These are phyloP conservation scores for Drosophila auraria DNA, from an alignment of 1,140 invertebrate genomes.

Conservation along the genomic window DNA sequence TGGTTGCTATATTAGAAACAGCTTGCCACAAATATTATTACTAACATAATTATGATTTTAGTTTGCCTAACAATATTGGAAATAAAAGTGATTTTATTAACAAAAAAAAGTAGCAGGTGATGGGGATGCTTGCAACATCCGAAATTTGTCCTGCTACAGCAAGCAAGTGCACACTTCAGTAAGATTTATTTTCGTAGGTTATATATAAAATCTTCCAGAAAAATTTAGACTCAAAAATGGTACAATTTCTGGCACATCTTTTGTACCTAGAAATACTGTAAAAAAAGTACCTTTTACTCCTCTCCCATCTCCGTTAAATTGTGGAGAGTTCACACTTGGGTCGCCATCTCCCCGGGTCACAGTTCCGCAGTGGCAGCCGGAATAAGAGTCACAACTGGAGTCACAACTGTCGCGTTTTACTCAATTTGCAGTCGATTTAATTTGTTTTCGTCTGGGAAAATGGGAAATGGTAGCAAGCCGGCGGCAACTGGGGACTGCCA, in stretches of 20 bases:
- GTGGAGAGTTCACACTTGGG: neutral
- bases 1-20: too few species aligned
- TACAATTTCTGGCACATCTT: neutral
- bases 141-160: too few species aligned
- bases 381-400: slow-evolving; percentile 54
- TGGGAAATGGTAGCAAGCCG: slow-evolving; percentile 6
- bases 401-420: slow-evolving; percentile 77
- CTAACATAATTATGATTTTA: too few species aligned
- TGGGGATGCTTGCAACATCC: too few species aligned
- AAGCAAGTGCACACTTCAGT: too few species aligned
- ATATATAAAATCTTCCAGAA: neutral
- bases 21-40: too few species aligned
- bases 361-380: slow-evolving; percentile 11
- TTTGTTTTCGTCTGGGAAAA: slow-evolving; percentile 65
- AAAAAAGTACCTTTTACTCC: neutral
- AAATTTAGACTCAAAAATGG: too few species aligned
- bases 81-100: too few species aligned
- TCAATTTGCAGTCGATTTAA: slow-evolving; percentile 82
- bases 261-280: neutral
- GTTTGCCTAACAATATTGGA: too few species aligned
- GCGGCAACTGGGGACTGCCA: slow-evolving; percentile 9
- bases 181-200: neutral
- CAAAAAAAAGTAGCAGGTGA: too few species aligned
- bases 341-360: slow-evolving; percentile 19
- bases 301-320: neutral